Evolutionary conservation across 2,888 invertebrate genomes (phyloP).

Genomic region (Cecidostiba fungosa): DNA sequence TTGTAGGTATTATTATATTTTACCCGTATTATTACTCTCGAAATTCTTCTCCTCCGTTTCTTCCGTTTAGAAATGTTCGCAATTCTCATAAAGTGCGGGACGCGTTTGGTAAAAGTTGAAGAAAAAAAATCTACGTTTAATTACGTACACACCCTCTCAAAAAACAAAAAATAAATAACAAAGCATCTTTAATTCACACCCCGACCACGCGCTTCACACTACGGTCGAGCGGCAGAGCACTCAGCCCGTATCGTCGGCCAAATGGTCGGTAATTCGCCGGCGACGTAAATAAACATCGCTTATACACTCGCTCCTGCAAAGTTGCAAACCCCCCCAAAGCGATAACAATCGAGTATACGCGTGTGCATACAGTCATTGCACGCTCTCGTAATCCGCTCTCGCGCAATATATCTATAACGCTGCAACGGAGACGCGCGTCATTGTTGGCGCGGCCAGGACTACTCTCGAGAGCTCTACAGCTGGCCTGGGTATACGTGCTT

Average conservation of each 20-base stretch:
- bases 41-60: not conserved
- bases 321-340: slow-evolving; percentile 29
- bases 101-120: not conserved
- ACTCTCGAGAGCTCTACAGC: slow-evolving; percentile 43
- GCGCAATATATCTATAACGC: not conserved
- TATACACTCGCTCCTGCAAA: not conserved
- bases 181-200: not conserved
- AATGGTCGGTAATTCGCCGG: slow-evolving; percentile 44
- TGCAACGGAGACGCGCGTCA: slow-evolving; percentile 39
- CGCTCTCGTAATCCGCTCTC: slow-evolving; percentile 23
- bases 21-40: not conserved
- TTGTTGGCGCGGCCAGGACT: slow-evolving; percentile 51
- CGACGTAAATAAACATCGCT: slow-evolving; percentile 50
- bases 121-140: not conserved
- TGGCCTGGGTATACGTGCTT: not conserved
- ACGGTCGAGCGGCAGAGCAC: too few relatives aligned
- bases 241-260: slow-evolving; percentile 29
- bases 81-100: not conserved
- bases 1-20: not conserved
- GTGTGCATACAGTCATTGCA: not conserved
- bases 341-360: slow-evolving; percentile 59
- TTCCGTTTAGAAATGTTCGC: not conserved
- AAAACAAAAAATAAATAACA: not conserved
- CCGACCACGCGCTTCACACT: too few relatives aligned
- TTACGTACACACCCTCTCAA: too few relatives aligned